Evolutionary conservation across 1,140 invertebrate species (phyloP).

Genomic region (Drosophila sproati): DNA sequence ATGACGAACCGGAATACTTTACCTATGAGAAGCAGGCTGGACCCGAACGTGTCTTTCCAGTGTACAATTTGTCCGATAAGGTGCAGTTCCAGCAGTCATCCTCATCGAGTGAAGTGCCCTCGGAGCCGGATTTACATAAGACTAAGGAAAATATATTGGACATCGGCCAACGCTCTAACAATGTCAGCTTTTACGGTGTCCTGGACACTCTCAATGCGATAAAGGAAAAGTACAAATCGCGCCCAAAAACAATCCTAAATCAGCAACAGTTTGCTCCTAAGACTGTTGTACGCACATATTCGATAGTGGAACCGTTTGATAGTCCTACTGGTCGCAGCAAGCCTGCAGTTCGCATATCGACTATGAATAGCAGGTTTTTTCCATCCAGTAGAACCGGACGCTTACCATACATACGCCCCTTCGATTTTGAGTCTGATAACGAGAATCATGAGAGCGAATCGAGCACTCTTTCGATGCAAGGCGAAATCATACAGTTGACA

Average conservation of each 20-base stretch:
- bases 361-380: background rate
- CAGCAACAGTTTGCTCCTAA: constrained; percentile 3
- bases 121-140: background rate
- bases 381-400: background rate
- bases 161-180: background rate
- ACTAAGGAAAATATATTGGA: background rate
- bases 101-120: background rate
- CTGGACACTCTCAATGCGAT: constrained; percentile 38
- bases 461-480: background rate
- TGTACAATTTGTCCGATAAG: constrained; percentile 14
- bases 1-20: constrained; percentile 19
- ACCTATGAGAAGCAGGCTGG: constrained; percentile 53
- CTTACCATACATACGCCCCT: background rate
- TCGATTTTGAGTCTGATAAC: background rate
- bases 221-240: constrained; percentile 27
- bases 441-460: background rate
- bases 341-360: constrained; percentile 7
- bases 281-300: background rate
- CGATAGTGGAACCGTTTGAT: background rate
- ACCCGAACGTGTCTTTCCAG: constrained; percentile 65
- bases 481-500: background rate
- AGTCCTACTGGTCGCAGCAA: background rate
- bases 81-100: background rate
- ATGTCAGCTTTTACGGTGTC: constrained; percentile 20
- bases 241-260: constrained; percentile 2